A percentile compares a stretch with the other conserved stretches of the same genome.
phyloP scores from a whole-genome alignment of 2,113 vertebrate species.

The Entelurus aequoreus region DNA sequence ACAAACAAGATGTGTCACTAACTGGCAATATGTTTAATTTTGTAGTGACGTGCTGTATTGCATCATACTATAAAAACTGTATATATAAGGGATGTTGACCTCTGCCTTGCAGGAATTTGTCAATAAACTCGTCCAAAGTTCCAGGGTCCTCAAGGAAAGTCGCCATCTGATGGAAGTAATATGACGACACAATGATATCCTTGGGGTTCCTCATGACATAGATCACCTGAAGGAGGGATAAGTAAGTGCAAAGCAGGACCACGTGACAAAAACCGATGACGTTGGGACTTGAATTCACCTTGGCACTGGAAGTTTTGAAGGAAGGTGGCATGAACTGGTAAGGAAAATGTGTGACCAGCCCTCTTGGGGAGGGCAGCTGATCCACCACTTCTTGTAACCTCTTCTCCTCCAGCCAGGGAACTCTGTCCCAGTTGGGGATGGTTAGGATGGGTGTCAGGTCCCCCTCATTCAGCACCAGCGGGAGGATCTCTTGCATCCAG shows the following conservation, averaged over 20 bases:
- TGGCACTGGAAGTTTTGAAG: constrained; percentile 74
- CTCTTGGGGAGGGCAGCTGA: constrained; percentile 59
- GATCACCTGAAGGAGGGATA: constrained; percentile 56
- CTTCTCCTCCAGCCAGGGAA: constrained; percentile 80
- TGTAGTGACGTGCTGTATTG: too few relatives aligned
- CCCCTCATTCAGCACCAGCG: constrained; percentile 75
- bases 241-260: neutral
- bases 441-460: constrained; percentile 71
- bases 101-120: constrained; percentile 67
- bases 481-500: constrained; percentile 89
- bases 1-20: too few relatives aligned
- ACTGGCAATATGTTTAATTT: too few relatives aligned
- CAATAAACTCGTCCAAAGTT: constrained; percentile 71
- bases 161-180: constrained; percentile 73
- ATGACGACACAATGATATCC: constrained; percentile 72
- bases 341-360: constrained; percentile 77
- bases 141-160: constrained; percentile 71
- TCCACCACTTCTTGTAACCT: constrained; percentile 48
- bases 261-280: neutral
- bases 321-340: constrained; percentile 71
- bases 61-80: too few relatives aligned
- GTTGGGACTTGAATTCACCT: constrained; percentile 57
- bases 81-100: constrained; percentile 34
- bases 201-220: constrained; percentile 73
- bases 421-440: constrained; percentile 81